These are phyloP conservation scores for Rhea pennata DNA, from an alignment of 2,113 vertebrate species.

Conservation along the genomic window DNA sequence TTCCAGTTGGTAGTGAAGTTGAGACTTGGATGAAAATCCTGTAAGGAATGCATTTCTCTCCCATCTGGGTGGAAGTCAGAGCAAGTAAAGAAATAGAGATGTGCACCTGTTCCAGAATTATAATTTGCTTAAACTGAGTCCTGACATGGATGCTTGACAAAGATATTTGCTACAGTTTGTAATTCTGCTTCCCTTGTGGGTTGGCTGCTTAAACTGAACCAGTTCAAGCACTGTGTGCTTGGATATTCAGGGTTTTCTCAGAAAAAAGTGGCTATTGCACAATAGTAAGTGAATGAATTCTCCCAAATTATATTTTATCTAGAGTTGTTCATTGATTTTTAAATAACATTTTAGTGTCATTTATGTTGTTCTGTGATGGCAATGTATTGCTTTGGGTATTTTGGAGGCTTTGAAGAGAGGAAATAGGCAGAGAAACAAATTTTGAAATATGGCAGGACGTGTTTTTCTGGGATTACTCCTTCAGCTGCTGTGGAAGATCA, in stretches of 20 bases:
- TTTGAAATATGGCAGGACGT: slow-evolving; percentile 14
- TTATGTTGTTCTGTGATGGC: slow-evolving; percentile 45
- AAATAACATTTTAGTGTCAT: neutral
- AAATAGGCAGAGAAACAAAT: slow-evolving; percentile 6
- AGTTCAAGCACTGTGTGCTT: fast-evolving
- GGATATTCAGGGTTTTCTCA: neutral
- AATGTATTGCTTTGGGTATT: slow-evolving; percentile 47
- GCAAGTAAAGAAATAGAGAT: neutral
- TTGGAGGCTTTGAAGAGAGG: neutral
- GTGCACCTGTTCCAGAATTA: neutral
- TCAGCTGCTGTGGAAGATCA: neutral
- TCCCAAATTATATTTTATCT: slow-evolving; percentile 61
- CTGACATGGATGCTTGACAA: neutral
- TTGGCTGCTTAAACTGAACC: neutral
- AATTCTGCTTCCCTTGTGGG: neutral
- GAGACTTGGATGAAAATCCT: neutral
- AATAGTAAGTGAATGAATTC: slow-evolving; percentile 28
- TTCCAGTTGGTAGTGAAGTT: neutral
- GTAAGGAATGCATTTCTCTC: neutral
- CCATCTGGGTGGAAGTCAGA: neutral
- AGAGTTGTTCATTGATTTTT: slow-evolving; percentile 36
- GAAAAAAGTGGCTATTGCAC: neutral
- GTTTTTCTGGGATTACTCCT: neutral
- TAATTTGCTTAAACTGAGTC: neutral
- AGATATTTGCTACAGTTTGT: neutral